phyloP scores from a whole-genome alignment of 1,140 invertebrate species.

The Drosophila repletoides region DNA sequence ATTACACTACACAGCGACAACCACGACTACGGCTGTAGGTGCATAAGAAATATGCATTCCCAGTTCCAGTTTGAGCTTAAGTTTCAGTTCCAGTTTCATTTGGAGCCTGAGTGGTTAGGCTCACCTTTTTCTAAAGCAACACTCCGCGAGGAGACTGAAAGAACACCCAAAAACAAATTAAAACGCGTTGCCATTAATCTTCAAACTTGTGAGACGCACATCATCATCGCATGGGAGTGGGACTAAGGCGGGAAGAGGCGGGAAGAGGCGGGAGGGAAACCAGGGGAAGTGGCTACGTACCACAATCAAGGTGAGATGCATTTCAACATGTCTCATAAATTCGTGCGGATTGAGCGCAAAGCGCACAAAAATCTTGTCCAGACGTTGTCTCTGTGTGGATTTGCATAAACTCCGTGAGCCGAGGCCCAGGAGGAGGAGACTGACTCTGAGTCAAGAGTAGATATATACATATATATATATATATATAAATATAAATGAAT shows the following conservation, averaged over 20 bases:
- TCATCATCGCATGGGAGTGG: constrained; percentile 10
- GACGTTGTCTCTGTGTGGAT: constrained; percentile 40
- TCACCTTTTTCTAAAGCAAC: not conserved
- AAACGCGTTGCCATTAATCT: constrained; percentile 76
- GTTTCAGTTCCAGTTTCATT: not conserved
- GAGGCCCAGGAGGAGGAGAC: constrained; percentile 7
- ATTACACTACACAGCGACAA: constrained; percentile 8
- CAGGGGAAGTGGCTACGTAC: constrained; percentile 37
- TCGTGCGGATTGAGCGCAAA: constrained; percentile 69
- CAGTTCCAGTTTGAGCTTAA: not conserved
- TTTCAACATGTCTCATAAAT: constrained; percentile 82
- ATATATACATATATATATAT: not conserved
- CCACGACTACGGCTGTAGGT: not conserved
- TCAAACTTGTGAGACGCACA: constrained; percentile 35
- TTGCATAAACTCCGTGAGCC: constrained; percentile 60
- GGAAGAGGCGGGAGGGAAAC: not conserved
- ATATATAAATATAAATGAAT: constrained; percentile 5
- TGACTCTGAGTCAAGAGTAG: constrained; percentile 3
- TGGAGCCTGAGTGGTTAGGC: not conserved
- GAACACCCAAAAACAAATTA: constrained; percentile 80
- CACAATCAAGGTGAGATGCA: constrained; percentile 80
- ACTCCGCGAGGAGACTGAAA: constrained; percentile 6
- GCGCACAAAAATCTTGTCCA: constrained; percentile 47
- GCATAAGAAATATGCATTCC: constrained; percentile 40
- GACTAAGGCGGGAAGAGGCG: not conserved